Percentiles rank a stretch among this genome's conserved stretches.
phyloP scores from a whole-genome alignment of 2,888 invertebrate genomes.

The Antitype chi region DNA sequence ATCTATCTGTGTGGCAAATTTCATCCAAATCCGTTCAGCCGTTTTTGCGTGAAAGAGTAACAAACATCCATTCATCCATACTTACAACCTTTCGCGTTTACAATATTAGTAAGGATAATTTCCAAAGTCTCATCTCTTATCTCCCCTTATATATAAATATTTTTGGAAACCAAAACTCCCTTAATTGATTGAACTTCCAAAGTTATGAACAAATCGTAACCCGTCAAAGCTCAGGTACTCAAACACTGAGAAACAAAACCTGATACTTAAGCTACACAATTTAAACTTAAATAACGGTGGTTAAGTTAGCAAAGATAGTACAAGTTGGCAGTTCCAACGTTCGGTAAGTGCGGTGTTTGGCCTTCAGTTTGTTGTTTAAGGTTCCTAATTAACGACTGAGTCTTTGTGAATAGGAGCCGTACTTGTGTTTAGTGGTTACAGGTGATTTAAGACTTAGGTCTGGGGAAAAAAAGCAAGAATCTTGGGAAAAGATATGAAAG shows the following conservation, averaged over 20 bases:
- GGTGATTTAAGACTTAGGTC: slow-evolving; percentile 33
- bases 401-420: slow-evolving; percentile 44
- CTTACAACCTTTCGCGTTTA: too few relatives aligned
- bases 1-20: too few relatives aligned
- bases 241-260: slow-evolving; percentile 50
- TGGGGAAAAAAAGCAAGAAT: slow-evolving; percentile 3
- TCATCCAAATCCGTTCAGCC: too few relatives aligned
- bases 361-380: slow-evolving; percentile 49
- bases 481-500: neutral
- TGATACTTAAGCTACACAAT: slow-evolving; percentile 60
- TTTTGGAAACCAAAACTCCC: slow-evolving; percentile 5
- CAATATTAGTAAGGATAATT: neutral
- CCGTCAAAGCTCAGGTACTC: slow-evolving; percentile 38
- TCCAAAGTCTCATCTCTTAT: neutral
- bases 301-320: slow-evolving; percentile 59
- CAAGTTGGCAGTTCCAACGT: slow-evolving; percentile 51
- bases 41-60: too few relatives aligned
- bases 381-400: slow-evolving; percentile 50
- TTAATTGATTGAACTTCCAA: slow-evolving; percentile 27
- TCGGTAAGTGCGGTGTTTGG: slow-evolving; percentile 53
- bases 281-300: slow-evolving; percentile 66
- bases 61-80: too few relatives aligned
- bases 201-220: slow-evolving; percentile 39
- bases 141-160: neutral
- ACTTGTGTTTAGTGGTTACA: slow-evolving; percentile 35